Base-by-base conservation (phyloP, 1,140 invertebrate species). In the Pseudomyrmex flavicornis region DNA sequence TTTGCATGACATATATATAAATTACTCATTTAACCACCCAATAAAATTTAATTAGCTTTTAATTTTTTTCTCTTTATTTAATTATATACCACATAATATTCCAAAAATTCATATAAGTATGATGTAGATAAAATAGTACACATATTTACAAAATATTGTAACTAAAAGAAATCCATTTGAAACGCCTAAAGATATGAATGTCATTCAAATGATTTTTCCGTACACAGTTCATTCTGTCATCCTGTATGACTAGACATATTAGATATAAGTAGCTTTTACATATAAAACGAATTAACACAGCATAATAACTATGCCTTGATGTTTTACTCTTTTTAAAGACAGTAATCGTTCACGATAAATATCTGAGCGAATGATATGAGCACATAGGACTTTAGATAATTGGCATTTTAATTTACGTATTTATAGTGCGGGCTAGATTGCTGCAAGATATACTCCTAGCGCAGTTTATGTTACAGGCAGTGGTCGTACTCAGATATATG, bases 101-200 rank as follows among this genome's bases (percentile, higher is more conserved):
- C 85, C 75, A 87, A 89, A 89, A 88, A 91, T 88, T 88, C 61
- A 82, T 85, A 90, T 35, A 35, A 90, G 87, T 91, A 91, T 85
- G 77, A 89, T 82, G 77, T 88, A 79, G 85, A 88, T 91, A 91
- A 91, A 92, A 92, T 91, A 91, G 90, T 92, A 92, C 87, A 92
- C 91, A 91, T 92, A 92, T 92, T 92, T 91, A 92, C 91, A 92
- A 91, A 92, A 92, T 92, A 91, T 85, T 88, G 90, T 84, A 86
- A 87, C 85, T n/a, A 89, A 89, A 85, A 35, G 77, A 89, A 90
- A 87, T 85, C 52, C 85, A 83, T 88, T 86, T 66, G 70, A 82
- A 83, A 83, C 75, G 82, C 50, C 69, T 90, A 84, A 86, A 83
- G 87, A 90, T 89, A 88, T 88, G 89, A 87, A 82, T 58, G 75